These are phyloP conservation scores for Lota lota DNA, from an alignment of 2,113 vertebrate species.

Conservation along the genomic window DNA sequence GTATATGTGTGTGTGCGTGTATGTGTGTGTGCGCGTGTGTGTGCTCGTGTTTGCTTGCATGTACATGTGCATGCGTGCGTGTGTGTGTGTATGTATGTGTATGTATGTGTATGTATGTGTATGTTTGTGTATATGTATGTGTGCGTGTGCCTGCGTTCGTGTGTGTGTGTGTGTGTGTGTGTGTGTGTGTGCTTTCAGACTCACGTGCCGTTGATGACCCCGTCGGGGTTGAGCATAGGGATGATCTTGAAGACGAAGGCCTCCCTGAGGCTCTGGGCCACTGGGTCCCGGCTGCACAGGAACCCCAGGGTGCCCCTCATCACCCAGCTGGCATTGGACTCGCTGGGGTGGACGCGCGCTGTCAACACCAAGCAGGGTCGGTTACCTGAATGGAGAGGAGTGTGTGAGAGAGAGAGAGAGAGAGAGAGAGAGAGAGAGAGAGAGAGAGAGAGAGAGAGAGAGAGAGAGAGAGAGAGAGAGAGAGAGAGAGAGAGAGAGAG, in stretches of 20 bases:
- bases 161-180: too few relatives aligned
- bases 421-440: not conserved
- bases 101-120: not conserved
- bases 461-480: too few relatives aligned
- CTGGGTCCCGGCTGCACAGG: constrained; percentile 80
- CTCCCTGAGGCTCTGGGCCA: constrained; percentile 83
- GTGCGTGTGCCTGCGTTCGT: not conserved
- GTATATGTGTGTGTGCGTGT: not conserved
- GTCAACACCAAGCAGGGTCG: constrained; percentile 84
- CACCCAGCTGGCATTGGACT: constrained; percentile 93
- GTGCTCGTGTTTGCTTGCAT: not conserved
- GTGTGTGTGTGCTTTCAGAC: constrained; percentile 39
- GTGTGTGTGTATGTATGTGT: not conserved
- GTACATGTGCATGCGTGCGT: not conserved
- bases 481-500: too few relatives aligned
- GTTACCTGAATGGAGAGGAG: constrained; percentile 61
- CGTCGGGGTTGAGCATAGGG: constrained; percentile 94
- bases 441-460: too few relatives aligned
- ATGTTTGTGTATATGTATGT: not conserved
- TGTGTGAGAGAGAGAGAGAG: not conserved
- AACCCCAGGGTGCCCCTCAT: constrained; percentile 94
- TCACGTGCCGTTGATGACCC: constrained; percentile 92
- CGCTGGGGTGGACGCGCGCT: constrained; percentile 87
- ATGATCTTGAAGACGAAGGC: constrained; percentile 92
- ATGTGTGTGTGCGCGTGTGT: constrained; percentile 10